Evolutionary conservation across 1,140 invertebrate genomes (phyloP), one percentile per base, ranked within the genome.

Genomic region (Microplitis mediator): DNA sequence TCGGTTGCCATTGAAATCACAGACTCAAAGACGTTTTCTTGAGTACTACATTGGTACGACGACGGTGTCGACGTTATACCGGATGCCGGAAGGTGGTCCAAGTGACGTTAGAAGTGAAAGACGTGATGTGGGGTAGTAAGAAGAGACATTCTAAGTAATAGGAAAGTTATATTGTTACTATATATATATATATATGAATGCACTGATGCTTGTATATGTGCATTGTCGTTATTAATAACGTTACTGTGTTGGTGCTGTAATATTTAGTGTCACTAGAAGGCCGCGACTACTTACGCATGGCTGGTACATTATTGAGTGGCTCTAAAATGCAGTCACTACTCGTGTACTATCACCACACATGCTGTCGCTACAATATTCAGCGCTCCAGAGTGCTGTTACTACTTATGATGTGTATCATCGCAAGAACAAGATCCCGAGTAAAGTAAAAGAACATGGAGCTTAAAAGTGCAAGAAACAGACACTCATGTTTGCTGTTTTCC

Each of bases 401-500:
- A 52, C 23, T 32, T 16, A n/a, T 54, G 51, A 67, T 13, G 11
- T 13, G 11, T 54, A 51, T 66, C 13, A 39, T 13, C 14, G 9
- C 5, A 62, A 36, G 11, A 32, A 61, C 23, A 67, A 34, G 60
- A 71, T 23, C 39, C 23, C 23, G 39, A 61, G 31, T n/a, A 5
- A 50, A 74, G 11, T 66, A 16, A 70, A 39, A 68, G 60, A 71
- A 75, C 72, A 72, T 69, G 75, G 64, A 75, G 54, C 71, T 60
- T 61, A 61, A 67, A 52, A 34, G n/a, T 61, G n/a, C 71, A 23
- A 51, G 51, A 66, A 74, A 74, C 70, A 64, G 79, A 80, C 76
- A 76, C 68, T 73, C 60, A 62, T 77, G 72, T 70, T 74, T 67
- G 50, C 74, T 75, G 39, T 45, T 58, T 31, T 58, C 23, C 23